Evolutionary conservation across 2,888 invertebrate genomes (phyloP), one percentile per base, ranked within the genome.

Genomic region (Heliconius aoede): DNA sequence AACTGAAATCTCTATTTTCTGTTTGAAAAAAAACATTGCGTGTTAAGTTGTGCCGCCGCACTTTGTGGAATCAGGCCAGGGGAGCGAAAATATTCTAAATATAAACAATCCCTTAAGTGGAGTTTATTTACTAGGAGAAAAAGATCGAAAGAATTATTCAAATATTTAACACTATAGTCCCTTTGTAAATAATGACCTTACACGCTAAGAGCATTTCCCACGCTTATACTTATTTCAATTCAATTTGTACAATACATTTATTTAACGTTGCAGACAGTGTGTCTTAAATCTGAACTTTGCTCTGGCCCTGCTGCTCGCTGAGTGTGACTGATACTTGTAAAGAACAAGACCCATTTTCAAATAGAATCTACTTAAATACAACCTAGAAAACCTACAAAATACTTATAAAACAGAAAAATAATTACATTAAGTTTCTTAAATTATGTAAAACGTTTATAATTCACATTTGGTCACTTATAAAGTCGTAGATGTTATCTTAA

Each of bases 401-500:
- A 46, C 7, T 21, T 46, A 46, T 21, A 46, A 5, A 0, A 46
- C 18, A 46, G 7, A 5, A 46, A 46, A 18, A 15, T 46, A 46
- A 18, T 18, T 18, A 46, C 18, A 46, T 46, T 18, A 46, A 46
- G 18, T 18, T 4, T 18, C 46, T 18, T 46, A 7, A 18, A 46
- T 46, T 40, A 9, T 46, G 13, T 30, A 21, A 28, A 28, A 51
- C 30, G 0, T 30, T 13, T 68, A 55, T 55, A 24, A 13, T 4
- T 21, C 30, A 69, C 30, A 26, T 64, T 75, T 71, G 75, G 55
- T 72, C 64, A 72, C 61, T 71, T 40, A 74, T 60, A 72, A 58
- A 65, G 55, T 58, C 36, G 28, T 72, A 68, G 74, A 81, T 80
- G 79, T 78, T 82, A 85, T 84, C 83, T 81, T 80, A 83, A 80